A percentile compares a stretch with the other conserved stretches of the same genome.
Conservation (phyloP, 2,797 vertebrate genomes). For the Falco novaeseelandiae region DNA sequence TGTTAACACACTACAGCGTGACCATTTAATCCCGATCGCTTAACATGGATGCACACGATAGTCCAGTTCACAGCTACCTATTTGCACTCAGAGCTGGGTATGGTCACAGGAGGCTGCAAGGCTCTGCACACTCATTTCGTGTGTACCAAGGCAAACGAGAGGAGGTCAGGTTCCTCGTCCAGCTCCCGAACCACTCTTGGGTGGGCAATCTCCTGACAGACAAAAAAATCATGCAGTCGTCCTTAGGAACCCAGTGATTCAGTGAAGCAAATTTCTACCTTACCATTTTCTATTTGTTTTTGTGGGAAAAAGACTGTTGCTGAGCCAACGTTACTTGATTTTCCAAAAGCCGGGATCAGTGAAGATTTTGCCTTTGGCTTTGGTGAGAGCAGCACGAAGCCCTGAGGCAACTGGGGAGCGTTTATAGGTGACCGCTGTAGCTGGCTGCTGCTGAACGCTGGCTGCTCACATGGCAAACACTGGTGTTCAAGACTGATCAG, state of each 20-base stretch:
- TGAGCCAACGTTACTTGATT: neutral
- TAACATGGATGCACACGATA: neutral
- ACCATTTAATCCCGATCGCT: fast-evolving
- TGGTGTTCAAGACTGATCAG: constrained; percentile 22
- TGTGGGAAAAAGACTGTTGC: neutral
- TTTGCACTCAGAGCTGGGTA: neutral
- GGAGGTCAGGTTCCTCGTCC: neutral
- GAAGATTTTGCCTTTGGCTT: neutral
- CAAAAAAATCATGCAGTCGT: fast-evolving
- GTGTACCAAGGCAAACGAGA: neutral
- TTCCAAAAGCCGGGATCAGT: neutral
- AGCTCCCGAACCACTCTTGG: neutral
- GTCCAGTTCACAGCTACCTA: neutral
- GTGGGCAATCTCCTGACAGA: neutral
- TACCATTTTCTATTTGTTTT: neutral
- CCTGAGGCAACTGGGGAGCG: neutral
- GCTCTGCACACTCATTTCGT: neutral
- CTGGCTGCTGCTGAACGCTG: neutral
- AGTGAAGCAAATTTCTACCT: neutral
- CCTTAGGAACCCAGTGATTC: neutral
- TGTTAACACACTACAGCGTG: neutral
- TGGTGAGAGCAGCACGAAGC: neutral
- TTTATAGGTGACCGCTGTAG: neutral
- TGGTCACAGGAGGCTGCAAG: neutral
- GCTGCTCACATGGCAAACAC: neutral